These are phyloP conservation scores for Octomys mimax DNA, from an alignment of 2,797 vertebrate genomes.

Conservation along the genomic window DNA sequence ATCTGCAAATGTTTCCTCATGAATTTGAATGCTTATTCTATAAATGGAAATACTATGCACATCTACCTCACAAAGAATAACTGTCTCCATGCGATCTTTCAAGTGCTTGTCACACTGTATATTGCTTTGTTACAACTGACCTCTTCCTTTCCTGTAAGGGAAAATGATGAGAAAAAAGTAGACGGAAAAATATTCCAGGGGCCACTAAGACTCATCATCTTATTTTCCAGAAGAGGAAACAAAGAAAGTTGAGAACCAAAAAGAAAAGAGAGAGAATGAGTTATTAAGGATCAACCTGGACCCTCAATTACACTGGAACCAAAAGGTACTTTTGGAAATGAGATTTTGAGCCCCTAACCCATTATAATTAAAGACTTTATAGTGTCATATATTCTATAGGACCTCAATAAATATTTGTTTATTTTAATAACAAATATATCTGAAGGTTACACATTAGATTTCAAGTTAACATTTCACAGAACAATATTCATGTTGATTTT, in stretches of 20 bases:
- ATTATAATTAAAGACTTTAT: not conserved
- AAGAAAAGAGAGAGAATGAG: not conserved
- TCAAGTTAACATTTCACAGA: not conserved
- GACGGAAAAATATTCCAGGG: not conserved
- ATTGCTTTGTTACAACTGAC: not conserved
- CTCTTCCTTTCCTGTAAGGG: not conserved
- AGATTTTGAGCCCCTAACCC: not conserved
- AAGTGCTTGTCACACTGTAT: not conserved
- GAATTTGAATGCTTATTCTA: not conserved
- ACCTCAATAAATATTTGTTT: slow-evolving; percentile 45
- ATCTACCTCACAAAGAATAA: not conserved
- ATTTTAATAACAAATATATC: slow-evolving; percentile 28
- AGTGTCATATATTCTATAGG: not conserved
- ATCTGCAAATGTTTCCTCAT: not conserved
- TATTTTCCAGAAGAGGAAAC: slow-evolving; percentile 8
- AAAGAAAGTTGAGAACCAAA: not conserved
- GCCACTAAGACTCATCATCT: not conserved
- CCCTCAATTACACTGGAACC: not conserved
- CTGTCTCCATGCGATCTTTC: not conserved
- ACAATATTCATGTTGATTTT: not conserved
- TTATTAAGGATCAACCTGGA: not conserved
- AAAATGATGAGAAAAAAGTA: not conserved
- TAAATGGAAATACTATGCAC: not conserved
- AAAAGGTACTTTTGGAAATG: not conserved
- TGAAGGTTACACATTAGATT: not conserved